Percentiles rank a stretch among this genome's conserved stretches.
Evolutionary conservation across 2,797 vertebrate species (phyloP).

Genomic region (Liparis tanakae): DNA sequence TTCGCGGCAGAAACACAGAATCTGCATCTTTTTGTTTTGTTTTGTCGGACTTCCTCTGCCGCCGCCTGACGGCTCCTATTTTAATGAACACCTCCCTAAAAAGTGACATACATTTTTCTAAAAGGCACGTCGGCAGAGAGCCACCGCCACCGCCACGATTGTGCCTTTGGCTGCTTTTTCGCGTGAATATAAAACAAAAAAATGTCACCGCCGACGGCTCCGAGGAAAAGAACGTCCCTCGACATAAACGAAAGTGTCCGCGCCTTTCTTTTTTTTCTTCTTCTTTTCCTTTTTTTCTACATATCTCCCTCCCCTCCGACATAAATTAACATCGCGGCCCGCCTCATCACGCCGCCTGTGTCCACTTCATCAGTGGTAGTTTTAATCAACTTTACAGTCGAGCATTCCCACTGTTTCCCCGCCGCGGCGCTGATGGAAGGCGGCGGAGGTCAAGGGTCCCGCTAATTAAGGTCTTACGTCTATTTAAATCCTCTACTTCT

Average conservation of each 20-base stretch:
- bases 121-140: conserved; percentile 23
- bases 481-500: conserved; percentile 81
- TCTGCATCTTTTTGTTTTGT: conserved; percentile 53
- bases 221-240: not conserved
- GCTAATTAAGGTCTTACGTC: conserved; percentile 83
- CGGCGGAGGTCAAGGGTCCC: conserved; percentile 79
- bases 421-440: conserved; percentile 60
- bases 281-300: not conserved
- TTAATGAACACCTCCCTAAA: conserved; percentile 54
- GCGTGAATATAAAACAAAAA: conserved; percentile 32
- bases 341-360: conserved; percentile 36
- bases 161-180: conserved; percentile 45
- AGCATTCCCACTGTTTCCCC: conserved; percentile 61
- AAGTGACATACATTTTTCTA: conserved; percentile 54
- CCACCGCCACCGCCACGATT: conserved; percentile 23
- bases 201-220: conserved; percentile 20
- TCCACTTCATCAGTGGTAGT: conserved; percentile 62
- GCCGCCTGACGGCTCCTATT: conserved; percentile 58
- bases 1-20: conserved; percentile 51
- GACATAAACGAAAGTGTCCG: conserved; percentile 31
- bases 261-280: not conserved
- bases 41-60: conserved; percentile 50
- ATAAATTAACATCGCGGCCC: conserved; percentile 10
- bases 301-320: not conserved
- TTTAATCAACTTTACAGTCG: conserved; percentile 68